These are phyloP conservation scores for Schizaphis graminum DNA, from an alignment of 2,888 invertebrate genomes.

Conservation along the genomic window DNA sequence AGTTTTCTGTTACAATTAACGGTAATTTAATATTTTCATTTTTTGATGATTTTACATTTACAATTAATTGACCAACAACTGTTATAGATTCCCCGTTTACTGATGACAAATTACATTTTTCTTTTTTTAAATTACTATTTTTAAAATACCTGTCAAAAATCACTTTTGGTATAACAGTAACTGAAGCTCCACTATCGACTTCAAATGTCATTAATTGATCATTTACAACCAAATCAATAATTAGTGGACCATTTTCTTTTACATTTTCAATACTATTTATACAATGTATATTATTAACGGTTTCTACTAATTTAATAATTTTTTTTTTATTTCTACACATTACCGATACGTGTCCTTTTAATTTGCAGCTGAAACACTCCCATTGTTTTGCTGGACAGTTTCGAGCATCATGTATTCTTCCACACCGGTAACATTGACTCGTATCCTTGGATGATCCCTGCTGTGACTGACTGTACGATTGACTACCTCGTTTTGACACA, in stretches of 20 bases:
- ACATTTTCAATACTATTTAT: background rate
- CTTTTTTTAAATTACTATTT: background rate
- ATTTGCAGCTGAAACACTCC: background rate
- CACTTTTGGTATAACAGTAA: background rate
- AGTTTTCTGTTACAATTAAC: background rate
- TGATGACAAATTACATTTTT: background rate
- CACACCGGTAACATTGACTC: background rate
- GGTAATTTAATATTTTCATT: conserved; percentile 11
- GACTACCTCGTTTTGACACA: background rate
- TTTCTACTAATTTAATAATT: background rate
- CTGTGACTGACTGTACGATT: background rate
- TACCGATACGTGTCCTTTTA: background rate
- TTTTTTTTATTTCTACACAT: too few species aligned
- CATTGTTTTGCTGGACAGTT: background rate
- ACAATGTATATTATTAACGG: background rate
- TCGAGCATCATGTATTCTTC: background rate
- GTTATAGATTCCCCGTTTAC: background rate
- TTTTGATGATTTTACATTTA: background rate
- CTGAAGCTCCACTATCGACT: background rate
- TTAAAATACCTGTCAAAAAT: background rate
- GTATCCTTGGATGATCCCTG: background rate
- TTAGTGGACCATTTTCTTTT: background rate
- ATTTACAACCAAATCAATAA: background rate
- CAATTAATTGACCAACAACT: background rate
- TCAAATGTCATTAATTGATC: background rate